These are phyloP conservation scores for Glareola pratincola DNA, from an alignment of 2,113 vertebrate genomes.

Conservation along the genomic window DNA sequence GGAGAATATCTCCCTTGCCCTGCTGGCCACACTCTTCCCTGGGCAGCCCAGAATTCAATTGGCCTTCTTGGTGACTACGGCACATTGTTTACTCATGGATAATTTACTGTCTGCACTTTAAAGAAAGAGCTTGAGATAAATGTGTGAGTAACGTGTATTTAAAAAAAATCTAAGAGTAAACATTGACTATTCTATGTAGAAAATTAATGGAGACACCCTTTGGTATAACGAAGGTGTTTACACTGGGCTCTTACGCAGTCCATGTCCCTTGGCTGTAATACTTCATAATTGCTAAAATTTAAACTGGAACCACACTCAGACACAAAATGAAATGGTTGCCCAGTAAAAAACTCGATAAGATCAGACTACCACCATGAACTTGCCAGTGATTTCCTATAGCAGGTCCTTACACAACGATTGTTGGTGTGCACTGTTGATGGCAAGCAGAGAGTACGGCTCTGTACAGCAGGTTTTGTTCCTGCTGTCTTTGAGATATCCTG, in stretches of 20 bases:
- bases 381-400: background rate
- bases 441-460: background rate
- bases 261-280: background rate
- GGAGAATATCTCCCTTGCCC: no score
- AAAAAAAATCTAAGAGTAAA: background rate
- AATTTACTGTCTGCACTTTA: background rate
- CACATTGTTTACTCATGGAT: no score
- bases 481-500: background rate
- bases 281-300: background rate
- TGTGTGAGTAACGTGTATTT: background rate
- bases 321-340: background rate
- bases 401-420: background rate
- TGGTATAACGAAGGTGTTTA: background rate
- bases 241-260: background rate
- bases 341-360: background rate
- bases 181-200: background rate
- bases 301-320: background rate
- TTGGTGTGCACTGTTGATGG: background rate
- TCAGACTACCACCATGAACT: background rate
- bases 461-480: background rate
- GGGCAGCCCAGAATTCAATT: no score
- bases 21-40: no score
- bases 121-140: background rate
- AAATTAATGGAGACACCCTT: background rate
- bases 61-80: no score